phyloP scores from a whole-genome alignment of 2,113 vertebrate species.

The Redunca redunca region DNA sequence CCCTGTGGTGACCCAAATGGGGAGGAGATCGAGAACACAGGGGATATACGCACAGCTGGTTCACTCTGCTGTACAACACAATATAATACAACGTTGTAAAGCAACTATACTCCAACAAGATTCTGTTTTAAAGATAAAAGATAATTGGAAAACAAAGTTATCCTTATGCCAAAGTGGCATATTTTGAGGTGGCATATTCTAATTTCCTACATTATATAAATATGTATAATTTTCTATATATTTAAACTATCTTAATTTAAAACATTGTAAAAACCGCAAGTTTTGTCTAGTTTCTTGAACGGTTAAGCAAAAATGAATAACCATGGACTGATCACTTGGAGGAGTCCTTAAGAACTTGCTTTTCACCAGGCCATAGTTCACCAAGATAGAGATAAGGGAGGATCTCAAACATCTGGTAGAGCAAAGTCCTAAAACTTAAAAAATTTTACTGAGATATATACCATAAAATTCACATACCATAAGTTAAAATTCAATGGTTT shows the following conservation, averaged over 20 bases:
- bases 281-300: not conserved
- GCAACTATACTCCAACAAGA: not conserved
- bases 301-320: not conserved
- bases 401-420: not conserved
- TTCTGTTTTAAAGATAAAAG: not conserved
- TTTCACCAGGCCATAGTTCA: not conserved
- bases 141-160: not conserved
- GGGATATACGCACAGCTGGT: not conserved
- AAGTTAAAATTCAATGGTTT: not conserved
- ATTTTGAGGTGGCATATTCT: not conserved
- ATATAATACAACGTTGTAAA: not conserved
- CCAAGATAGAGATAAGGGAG: not conserved
- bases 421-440: not conserved
- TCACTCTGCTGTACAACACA: not conserved
- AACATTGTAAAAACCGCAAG: not conserved
- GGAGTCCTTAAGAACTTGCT: not conserved
- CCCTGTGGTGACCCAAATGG: not conserved
- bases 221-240: not conserved
- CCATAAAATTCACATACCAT: not conserved
- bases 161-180: not conserved
- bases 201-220: not conserved
- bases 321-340: not conserved
- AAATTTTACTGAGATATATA: not conserved
- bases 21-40: not conserved
- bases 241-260: not conserved